Evolutionary conservation across 1,140 invertebrate species (phyloP).

Genomic region (Wasmannia auropunctata): DNA sequence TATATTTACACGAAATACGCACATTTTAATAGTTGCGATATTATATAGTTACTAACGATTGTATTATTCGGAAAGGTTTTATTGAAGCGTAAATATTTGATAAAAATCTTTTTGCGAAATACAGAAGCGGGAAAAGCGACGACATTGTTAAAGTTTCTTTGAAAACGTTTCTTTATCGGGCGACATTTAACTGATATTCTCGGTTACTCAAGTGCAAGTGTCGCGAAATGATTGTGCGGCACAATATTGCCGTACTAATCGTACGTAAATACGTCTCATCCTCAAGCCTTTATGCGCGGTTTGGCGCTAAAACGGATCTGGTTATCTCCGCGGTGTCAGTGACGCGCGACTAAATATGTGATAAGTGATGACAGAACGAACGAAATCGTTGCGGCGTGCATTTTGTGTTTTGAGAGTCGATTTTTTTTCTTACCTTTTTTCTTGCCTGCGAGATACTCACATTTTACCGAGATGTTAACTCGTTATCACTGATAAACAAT

Average conservation of each 20-base stretch:
- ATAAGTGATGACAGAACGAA: conserved; percentile 66
- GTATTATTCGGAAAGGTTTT: background rate
- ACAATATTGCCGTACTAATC: conserved; percentile 32
- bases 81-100: background rate
- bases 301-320: conserved; percentile 63
- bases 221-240: background rate
- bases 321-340: conserved; percentile 60
- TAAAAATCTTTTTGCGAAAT: conserved; percentile 10
- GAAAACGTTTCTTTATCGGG: background rate
- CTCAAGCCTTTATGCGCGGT: background rate
- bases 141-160: background rate
- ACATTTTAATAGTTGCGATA: background rate
- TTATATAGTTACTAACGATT: background rate
- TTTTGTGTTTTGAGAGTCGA: conserved; percentile 24
- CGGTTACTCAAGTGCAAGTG: background rate
- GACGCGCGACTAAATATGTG: conserved; percentile 47
- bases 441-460: background rate
- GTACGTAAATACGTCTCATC: conserved; percentile 15
- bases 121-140: background rate
- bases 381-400: conserved; percentile 3
- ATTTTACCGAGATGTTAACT: background rate
- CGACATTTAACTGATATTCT: background rate
- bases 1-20: background rate
- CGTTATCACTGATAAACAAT: background rate
- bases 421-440: conserved; percentile 49